A percentile compares a stretch with the other conserved stretches of the same genome.
Conservation (phyloP, 2,888 invertebrate species). For the Drosophila cognata region DNA sequence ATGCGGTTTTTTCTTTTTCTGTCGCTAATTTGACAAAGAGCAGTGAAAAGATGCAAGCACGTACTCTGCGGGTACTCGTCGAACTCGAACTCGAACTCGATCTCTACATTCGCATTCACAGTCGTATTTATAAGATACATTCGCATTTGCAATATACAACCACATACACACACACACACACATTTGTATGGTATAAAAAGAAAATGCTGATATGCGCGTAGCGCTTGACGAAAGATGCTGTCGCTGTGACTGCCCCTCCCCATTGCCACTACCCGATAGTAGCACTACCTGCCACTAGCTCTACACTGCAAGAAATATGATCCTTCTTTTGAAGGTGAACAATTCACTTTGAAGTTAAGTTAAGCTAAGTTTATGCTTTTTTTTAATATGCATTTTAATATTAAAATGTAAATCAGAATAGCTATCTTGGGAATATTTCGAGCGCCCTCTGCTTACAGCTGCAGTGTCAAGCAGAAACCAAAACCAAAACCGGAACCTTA, state of each 20-base stretch:
- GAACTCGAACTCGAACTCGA: slow-evolving; percentile 15
- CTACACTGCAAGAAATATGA: not conserved
- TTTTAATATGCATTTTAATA: not conserved
- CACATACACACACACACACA: slow-evolving; percentile 6
- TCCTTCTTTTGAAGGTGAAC: not conserved
- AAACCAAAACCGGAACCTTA: not conserved
- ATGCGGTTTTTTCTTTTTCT: slow-evolving; percentile 17
- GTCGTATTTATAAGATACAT: slow-evolving; percentile 44
- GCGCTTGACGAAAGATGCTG: slow-evolving; percentile 71
- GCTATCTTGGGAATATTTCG: not conserved
- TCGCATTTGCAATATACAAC: slow-evolving; percentile 28
- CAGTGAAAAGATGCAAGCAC: slow-evolving; percentile 43
- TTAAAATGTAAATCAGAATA: not conserved
- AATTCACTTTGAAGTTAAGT: not conserved
- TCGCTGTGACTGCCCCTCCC: slow-evolving; percentile 15
- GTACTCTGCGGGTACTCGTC: slow-evolving; percentile 36
- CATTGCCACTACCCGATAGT: not conserved
- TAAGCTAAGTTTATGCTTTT: not conserved
- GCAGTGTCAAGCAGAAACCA: not conserved
- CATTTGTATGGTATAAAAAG: slow-evolving; percentile 12
- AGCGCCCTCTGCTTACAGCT: not conserved
- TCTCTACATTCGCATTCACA: slow-evolving; percentile 12
- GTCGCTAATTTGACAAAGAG: slow-evolving; percentile 61
- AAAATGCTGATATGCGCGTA: slow-evolving; percentile 44
- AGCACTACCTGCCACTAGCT: not conserved